Evolutionary conservation across 1,140 invertebrate genomes (phyloP), one percentile per base, ranked within the genome.

Genomic region (Drosophila sechellia): DNA sequence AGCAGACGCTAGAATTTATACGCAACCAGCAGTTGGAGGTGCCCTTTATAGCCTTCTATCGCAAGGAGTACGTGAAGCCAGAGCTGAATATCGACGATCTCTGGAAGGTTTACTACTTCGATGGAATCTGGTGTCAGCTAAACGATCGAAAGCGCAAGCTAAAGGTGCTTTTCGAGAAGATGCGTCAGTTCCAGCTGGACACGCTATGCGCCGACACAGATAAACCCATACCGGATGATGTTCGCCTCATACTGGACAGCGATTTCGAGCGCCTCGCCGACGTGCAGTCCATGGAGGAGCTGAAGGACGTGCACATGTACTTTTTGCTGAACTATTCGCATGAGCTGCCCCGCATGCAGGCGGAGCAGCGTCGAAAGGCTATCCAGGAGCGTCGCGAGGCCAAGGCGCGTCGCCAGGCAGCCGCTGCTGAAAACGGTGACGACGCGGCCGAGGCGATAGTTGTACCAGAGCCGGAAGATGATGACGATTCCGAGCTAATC

Each of bases 1-100:
- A 96, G 49, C 98, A 99, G 92, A 97, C 98, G 0, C 92, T 99
- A 0, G 97, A 98, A 73, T 99, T 99, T 85, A 99, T 99, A 95
- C 93, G 98, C 13, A 99, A 99, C 93, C 96, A 98, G 79, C 95
- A 97, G 37, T 94, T 98, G 79, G 98, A 99, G 93, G 98, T 99
- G 25, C 98, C 99, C 1, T 99, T 99, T 90, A 99, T 99, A 80
- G 97, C 98, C 0, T 99, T 99, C 92, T 99, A 99, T 89, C 94
- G 99, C 25, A 99, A 99, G 93, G 99, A 99, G 92, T 98, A 99
- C 90, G 97, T 99, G 0, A 95, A 98, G 81, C 97, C 98, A 0
- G 98, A 99, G 81, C 92, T 99, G 10, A 97, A 96, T 60, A 98
- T 99, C 20, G 98, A 98, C 85, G 98, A 99, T 92, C 93, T 99